Base-by-base conservation (phyloP, 2,797 vertebrate genomes). In the Sarcoramphus papa region DNA sequence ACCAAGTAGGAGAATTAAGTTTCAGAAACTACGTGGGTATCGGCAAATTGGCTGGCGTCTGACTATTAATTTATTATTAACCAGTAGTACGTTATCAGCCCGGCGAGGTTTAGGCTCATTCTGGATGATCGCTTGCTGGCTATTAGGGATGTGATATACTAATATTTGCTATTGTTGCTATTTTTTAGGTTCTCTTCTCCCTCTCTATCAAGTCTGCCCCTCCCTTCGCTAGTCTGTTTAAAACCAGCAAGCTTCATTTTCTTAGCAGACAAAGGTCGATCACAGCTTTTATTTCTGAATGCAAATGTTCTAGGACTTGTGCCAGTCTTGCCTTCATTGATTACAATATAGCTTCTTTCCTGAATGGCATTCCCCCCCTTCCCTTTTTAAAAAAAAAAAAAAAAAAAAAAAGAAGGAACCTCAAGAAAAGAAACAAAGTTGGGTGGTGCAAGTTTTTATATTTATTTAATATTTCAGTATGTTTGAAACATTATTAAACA, bases 261-360 rank as follows among this genome's bases (percentile, higher is more conserved):
- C 95, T 93, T 88, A 95, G 93, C 85, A 94, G 93, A 96, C 91
- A 93, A 97, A 96, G 96, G 92, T 97, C 85, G 90, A 95, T 95
- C 95, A 93, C 93, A 91, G 93, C 94, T 87, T 97, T 97, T 96
- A 94, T 95, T 96, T 96, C 96, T 93, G 91, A 94, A 96, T 96
- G 97, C 92, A 97, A 96, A 95, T 97, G 80, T 95, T 97, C 80
- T 95, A 96, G 94, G 95, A 95, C 92, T 97, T 93, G 90, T 96
- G 97, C 94, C 95, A 95, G 90, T 96, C 91, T 73, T 93, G 95
- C 94, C 92, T 89, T 95, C 91, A 92, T 95, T 94, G 90, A 96
- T 94, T 95, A 86, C 86, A 77, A 62, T 96, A 91, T 92, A 95
- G 91, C 84, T 96, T 70, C 91, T 95, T 93, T 90, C 76, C 70